Base-by-base conservation (phyloP, 2,113 vertebrate genomes). In the Kryptolebias marmoratus region DNA sequence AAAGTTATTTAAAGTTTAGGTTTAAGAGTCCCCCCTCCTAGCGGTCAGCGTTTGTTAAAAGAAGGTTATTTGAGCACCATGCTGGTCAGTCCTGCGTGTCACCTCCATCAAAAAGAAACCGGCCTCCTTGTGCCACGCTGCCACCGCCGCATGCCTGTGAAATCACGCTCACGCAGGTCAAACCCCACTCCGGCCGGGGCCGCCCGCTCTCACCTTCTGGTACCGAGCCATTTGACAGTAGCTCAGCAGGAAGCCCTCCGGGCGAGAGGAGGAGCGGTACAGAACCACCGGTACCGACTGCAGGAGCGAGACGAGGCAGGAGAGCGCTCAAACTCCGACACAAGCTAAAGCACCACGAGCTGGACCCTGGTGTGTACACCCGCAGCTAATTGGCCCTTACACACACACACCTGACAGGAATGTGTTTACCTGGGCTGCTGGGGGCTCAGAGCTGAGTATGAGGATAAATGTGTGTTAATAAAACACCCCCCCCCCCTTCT, bases 121-220 rank as follows among this genome's bases (percentile, higher is more conserved):
- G 11, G 14, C 12, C 53, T 45, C 72, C 44, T 15, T 10, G 32
- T 36, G 32, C 32, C 32, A 36, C 52, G 28, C 27, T 15, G 52
- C 68, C 47, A 47, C 75, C 55, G 47, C 75, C 56, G 82, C 88
- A 90, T 89, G 90, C 88, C 77, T 58, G 71, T 75, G 76, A 90
- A 77, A 81, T 76, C 89, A 92, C 73, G 47, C 87, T 64, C 84
- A 82, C 87, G 81, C 87, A n/a, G 32, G 55, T 78, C 80, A 74
- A 70, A 77, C 73, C 81, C 61, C 67, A 75, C 75, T 62, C 58
- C 2, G 73, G 73, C 72, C 44, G 60, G 75, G 39, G 39, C 5
- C 5, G 31, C 73, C 78, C 80, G 64, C 78, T 73, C 90, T 92
- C 92, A 95, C 94, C 94, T 94, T 92, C 83, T 92, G 79, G 75